Percentiles rank a stretch among this genome's conserved stretches.
Evolutionary conservation across 2,797 vertebrate species (phyloP).

Genomic region (Cryptoblepharus egeriae): DNA sequence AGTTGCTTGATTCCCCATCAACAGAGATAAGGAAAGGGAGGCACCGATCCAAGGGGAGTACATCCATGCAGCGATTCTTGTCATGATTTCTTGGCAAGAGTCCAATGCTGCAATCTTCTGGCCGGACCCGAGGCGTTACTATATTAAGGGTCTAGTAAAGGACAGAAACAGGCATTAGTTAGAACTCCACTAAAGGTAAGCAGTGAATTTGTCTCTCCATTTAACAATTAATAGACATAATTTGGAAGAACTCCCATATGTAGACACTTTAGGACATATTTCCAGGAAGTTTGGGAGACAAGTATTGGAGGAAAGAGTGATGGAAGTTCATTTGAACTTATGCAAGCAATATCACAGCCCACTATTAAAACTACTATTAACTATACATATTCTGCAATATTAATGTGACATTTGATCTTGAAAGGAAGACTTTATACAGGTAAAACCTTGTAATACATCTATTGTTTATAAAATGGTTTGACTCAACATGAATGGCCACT

Average conservation of each 20-base stretch:
- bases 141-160: constrained; percentile 91
- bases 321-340: no score
- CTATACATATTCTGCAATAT: neutral
- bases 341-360: neutral
- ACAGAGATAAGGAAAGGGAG: constrained; percentile 97
- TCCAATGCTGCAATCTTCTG: constrained; percentile 96
- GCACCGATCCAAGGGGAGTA: constrained; percentile 93
- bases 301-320: no score
- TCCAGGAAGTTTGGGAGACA: no score
- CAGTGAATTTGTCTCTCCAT: neutral
- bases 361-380: no score
- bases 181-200: fast-evolving
- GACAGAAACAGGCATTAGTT: neutral
- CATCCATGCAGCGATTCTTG: constrained; percentile 96
- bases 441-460: no score
- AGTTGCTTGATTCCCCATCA: constrained; percentile 96
- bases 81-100: constrained; percentile 94
- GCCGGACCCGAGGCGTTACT: constrained; percentile 92
- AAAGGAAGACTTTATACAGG: neutral
- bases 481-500: no score
- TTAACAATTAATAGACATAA: neutral
- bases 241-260: neutral
- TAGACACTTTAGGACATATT: neutral
- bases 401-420: neutral
- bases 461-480: no score